phyloP scores from a whole-genome alignment of 1,140 invertebrate genomes.

The Steinernema feltiae region DNA sequence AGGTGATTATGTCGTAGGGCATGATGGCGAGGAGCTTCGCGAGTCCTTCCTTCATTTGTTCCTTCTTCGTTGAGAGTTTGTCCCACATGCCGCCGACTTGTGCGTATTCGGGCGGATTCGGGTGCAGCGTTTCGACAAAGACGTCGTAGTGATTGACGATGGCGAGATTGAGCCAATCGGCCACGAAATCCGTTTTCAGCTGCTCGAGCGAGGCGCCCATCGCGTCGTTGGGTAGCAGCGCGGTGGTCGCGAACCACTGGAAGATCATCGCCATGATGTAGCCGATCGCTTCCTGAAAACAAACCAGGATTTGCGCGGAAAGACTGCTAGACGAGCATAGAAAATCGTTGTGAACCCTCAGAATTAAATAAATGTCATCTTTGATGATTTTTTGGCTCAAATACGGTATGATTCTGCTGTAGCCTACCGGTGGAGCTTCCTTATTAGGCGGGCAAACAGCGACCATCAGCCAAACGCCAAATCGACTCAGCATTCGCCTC shows the following conservation, averaged over 20 bases:
- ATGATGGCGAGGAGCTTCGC: constrained; percentile 78
- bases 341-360: too few relatives aligned
- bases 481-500: constrained; percentile 79
- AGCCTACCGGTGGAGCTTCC: constrained; percentile 65
- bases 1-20: constrained; percentile 90
- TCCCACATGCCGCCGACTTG: constrained; percentile 87
- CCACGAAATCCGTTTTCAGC: constrained; percentile 85
- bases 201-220: constrained; percentile 76
- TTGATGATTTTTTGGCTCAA: too few relatives aligned
- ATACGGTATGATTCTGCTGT: not conserved
- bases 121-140: constrained; percentile 75
- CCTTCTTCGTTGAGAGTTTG: constrained; percentile 73
- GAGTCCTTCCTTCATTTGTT: constrained; percentile 81
- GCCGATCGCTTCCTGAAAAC: constrained; percentile 73
- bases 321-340: too few relatives aligned
- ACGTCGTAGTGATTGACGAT: constrained; percentile 78
- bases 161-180: constrained; percentile 79
- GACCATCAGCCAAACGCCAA: constrained; percentile 92
- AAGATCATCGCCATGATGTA: constrained; percentile 88
- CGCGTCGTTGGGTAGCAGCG: constrained; percentile 85
- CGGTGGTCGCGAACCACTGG: constrained; percentile 97
- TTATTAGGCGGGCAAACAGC: constrained; percentile 80
- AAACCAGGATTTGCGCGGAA: too few relatives aligned
- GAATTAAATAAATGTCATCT: too few relatives aligned
- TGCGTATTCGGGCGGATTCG: constrained; percentile 80